Evolutionary conservation across 2,797 vertebrate species (phyloP).

Genomic region (Gallirallus australis): DNA sequence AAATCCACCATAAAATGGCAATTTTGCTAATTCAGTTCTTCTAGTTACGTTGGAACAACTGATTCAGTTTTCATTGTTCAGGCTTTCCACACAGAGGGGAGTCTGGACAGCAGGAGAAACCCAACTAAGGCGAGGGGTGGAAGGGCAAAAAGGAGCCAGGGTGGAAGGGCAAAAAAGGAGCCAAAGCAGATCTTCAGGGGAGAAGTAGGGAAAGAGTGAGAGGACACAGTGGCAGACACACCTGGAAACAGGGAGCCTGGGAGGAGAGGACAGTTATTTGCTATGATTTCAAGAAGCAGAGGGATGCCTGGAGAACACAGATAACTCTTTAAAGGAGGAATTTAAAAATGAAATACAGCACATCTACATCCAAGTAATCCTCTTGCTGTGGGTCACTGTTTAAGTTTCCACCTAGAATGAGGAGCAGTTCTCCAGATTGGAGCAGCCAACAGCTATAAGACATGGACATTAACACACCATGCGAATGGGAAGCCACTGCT

Average conservation of each 20-base stretch:
- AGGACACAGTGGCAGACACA: not conserved
- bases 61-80: not conserved
- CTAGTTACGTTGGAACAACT: not conserved
- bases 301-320: not conserved
- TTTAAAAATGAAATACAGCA: accelerated
- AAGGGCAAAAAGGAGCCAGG: accelerated
- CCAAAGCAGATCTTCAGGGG: not conserved
- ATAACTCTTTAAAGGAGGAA: not conserved
- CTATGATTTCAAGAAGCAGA: not conserved
- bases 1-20: not conserved
- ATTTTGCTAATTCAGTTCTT: not conserved
- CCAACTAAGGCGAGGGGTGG: accelerated
- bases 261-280: not conserved
- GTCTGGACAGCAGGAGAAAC: not conserved
- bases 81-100: accelerated
- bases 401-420: not conserved
- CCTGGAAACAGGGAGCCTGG: not conserved
- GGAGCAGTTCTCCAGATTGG: not conserved
- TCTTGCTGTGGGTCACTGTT: not conserved
- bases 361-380: not conserved
- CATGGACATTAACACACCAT: not conserved
- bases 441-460: not conserved
- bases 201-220: not conserved
- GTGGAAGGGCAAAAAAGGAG: not conserved
- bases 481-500: not conserved